These are phyloP conservation scores for Mesaphorura yosii DNA, from an alignment of 1,140 invertebrate species.

Conservation along the genomic window DNA sequence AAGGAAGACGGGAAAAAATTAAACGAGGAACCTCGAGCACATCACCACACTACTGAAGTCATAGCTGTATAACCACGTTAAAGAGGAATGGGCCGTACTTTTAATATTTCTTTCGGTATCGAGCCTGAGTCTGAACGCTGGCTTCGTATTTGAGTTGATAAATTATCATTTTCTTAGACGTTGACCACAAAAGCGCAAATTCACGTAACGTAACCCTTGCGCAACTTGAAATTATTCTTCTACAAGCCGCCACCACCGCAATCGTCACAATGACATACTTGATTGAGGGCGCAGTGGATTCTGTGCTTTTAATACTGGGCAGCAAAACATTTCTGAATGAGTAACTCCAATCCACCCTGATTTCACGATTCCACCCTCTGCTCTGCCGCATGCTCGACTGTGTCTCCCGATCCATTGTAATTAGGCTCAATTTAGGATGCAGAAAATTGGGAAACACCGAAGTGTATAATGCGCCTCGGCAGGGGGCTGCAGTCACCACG, in stretches of 20 bases:
- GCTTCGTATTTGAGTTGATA: no score
- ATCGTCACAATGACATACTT: no score
- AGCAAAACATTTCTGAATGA: no score
- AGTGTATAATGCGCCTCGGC: slow-evolving; percentile 28
- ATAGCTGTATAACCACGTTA: not conserved
- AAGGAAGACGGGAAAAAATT: slow-evolving; percentile 15
- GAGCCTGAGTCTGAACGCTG: no score
- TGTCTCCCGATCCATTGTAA: slow-evolving; percentile 11
- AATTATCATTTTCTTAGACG: no score
- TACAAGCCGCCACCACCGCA: no score
- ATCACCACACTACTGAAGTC: not conserved
- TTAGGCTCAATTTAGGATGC: slow-evolving; percentile 27
- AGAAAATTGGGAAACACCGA: slow-evolving; percentile 27
- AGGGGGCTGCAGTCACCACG: slow-evolving; percentile 17
- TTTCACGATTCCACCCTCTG: not conserved
- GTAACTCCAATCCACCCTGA: not conserved
- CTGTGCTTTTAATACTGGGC: no score
- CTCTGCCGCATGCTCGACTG: not conserved
- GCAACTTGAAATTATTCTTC: no score
- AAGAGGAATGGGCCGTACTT: not conserved
- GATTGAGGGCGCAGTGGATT: no score
- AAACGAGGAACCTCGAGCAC: not conserved
- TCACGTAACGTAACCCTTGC: no score
- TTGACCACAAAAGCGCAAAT: no score
- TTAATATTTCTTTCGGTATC: not conserved